These are phyloP conservation scores for Tortricodes alternella DNA, from an alignment of 2,888 invertebrate genomes.

Conservation along the genomic window DNA sequence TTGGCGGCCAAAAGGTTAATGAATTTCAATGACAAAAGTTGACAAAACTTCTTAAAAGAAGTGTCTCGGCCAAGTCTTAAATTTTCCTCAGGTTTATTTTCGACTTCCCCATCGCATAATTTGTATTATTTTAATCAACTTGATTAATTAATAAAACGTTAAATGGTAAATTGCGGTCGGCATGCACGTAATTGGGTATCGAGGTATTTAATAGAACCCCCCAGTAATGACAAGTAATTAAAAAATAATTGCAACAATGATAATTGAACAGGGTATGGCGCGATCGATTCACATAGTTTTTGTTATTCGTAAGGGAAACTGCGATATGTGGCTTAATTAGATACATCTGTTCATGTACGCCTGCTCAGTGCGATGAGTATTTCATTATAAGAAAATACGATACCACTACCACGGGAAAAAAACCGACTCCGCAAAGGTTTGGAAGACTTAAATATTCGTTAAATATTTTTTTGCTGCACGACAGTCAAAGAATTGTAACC, in stretches of 20 bases:
- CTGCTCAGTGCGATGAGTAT: neutral
- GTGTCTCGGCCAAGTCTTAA: neutral
- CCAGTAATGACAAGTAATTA: constrained; percentile 58
- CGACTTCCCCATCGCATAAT: neutral
- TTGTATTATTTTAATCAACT: neutral
- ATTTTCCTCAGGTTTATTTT: neutral
- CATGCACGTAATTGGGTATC: constrained; percentile 39
- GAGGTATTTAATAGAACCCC: constrained; percentile 50
- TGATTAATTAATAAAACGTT: constrained; percentile 41
- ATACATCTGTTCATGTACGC: constrained; percentile 4
- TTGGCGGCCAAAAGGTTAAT: too few species aligned
- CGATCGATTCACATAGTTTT: constrained; percentile 47
- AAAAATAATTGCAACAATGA: constrained; percentile 64
- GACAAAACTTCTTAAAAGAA: neutral
- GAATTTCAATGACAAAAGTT: neutral
- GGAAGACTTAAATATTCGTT: too few species aligned
- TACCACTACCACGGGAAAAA: neutral
- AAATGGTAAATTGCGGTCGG: constrained; percentile 43
- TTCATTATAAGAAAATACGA: neutral
- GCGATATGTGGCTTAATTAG: constrained; percentile 6
- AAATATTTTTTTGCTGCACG: too few species aligned
- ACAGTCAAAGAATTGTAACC: too few species aligned
- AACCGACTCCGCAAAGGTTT: neutral
- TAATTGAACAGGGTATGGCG: constrained; percentile 55
- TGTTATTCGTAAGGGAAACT: constrained; percentile 25